These are phyloP conservation scores for Cryptotermes secundus DNA, from an alignment of 1,140 invertebrate species.

Conservation along the genomic window DNA sequence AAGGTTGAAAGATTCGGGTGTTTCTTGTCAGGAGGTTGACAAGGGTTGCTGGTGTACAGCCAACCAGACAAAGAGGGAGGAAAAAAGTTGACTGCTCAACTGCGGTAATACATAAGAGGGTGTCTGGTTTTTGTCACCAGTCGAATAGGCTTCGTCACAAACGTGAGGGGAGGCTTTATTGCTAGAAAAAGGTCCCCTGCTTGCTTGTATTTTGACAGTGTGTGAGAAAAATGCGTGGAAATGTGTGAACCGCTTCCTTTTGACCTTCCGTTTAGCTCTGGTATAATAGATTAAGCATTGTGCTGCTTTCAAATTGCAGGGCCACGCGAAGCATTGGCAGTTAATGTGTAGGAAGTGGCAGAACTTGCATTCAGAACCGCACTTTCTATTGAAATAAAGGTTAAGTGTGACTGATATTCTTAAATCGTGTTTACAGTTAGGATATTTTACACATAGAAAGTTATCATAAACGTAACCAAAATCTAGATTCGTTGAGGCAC, in stretches of 20 bases:
- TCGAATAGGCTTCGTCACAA: neutral
- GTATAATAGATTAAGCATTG: neutral
- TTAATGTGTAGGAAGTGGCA: too few relatives aligned
- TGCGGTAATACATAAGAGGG: neutral
- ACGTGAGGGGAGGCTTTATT: neutral
- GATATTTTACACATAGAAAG: too few relatives aligned
- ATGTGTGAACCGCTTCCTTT: neutral
- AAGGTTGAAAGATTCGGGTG: neutral
- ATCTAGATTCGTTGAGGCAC: too few relatives aligned
- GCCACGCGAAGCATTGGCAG: too few relatives aligned
- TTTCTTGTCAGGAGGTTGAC: neutral
- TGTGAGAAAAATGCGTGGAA: neutral
- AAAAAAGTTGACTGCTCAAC: neutral
- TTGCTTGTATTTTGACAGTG: neutral
- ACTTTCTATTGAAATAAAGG: too few relatives aligned
- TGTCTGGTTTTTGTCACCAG: slow-evolving; percentile 6
- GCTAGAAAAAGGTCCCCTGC: neutral
- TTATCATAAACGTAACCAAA: too few relatives aligned
- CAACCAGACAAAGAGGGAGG: neutral
- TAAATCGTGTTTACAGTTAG: too few relatives aligned
- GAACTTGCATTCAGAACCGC: too few relatives aligned
- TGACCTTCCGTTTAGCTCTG: neutral
- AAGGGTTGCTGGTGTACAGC: neutral
- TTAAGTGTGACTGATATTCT: too few relatives aligned
- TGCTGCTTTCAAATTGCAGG: neutral